Conservation (phyloP, 2,888 invertebrate genomes). For the Falcaria lacertinaria region DNA sequence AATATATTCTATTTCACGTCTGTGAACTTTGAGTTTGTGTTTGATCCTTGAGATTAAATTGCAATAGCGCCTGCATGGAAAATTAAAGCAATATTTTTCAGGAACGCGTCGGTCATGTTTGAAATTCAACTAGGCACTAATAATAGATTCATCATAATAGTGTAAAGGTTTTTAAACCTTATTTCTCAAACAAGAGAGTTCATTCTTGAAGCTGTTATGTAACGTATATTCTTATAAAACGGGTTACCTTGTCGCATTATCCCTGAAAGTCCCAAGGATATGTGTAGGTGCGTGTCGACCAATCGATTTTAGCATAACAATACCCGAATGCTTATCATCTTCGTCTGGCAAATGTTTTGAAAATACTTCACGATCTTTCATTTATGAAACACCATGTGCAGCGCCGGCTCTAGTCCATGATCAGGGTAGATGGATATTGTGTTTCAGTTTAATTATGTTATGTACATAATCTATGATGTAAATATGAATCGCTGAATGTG, state of each 20-base stretch:
- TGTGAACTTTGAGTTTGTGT: background rate
- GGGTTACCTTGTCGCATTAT: background rate
- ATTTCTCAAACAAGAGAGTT: background rate
- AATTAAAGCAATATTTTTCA: constrained; percentile 29
- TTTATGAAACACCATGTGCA: background rate
- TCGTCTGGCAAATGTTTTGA: background rate
- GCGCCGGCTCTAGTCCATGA: too few species aligned
- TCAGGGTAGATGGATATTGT: too few species aligned
- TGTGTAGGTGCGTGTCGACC: background rate
- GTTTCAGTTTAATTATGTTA: too few species aligned
- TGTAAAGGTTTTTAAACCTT: background rate
- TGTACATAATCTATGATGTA: too few species aligned
- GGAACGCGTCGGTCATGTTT: constrained; percentile 6
- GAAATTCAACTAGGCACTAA: constrained; percentile 21
- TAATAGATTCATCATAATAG: background rate
- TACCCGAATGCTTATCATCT: background rate
- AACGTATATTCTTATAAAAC: background rate
- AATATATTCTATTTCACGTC: background rate
- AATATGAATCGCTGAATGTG: too few species aligned
- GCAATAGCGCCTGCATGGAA: constrained; percentile 24
- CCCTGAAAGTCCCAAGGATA: background rate
- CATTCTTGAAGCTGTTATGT: background rate
- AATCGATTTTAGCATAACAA: background rate
- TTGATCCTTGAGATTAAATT: background rate
- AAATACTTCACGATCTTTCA: background rate